Conservation (phyloP, 1,140 invertebrate genomes). For the Trinorchestia longiramus region DNA sequence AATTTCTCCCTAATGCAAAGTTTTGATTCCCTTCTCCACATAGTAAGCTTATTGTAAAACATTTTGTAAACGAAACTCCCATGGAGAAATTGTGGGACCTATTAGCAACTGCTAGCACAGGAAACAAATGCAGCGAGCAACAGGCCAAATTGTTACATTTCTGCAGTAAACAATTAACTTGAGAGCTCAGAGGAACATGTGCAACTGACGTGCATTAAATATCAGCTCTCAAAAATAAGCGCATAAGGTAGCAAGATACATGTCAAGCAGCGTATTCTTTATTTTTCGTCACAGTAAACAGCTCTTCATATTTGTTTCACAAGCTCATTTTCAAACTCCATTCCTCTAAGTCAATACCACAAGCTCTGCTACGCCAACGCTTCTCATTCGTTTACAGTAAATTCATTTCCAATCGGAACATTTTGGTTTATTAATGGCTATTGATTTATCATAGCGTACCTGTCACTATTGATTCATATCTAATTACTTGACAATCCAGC, state of each 20-base stretch:
- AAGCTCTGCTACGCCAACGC: not conserved
- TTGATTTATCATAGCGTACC: not conserved
- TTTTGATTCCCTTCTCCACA: too few species aligned
- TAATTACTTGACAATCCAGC: too few species aligned
- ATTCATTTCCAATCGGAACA: not conserved
- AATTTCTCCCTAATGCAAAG: too few species aligned
- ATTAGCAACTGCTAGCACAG: too few species aligned
- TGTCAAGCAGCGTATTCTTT: not conserved
- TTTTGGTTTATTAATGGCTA: not conserved
- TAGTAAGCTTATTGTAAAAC: too few species aligned
- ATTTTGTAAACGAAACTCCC: too few species aligned
- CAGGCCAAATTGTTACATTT: not conserved
- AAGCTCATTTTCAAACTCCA: not conserved
- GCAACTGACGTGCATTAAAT: not conserved
- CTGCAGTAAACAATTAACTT: not conserved
- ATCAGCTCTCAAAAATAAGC: not conserved
- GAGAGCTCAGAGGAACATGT: not conserved
- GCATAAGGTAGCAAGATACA: not conserved
- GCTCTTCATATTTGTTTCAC: not conserved
- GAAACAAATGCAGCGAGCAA: too few species aligned
- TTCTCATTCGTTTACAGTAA: not conserved
- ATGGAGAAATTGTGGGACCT: too few species aligned
- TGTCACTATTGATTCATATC: too few species aligned
- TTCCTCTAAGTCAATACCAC: not conserved
- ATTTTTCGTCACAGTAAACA: not conserved